phyloP scores from a whole-genome alignment of 2,888 invertebrate genomes.

The Lepidochrysops patricia region DNA sequence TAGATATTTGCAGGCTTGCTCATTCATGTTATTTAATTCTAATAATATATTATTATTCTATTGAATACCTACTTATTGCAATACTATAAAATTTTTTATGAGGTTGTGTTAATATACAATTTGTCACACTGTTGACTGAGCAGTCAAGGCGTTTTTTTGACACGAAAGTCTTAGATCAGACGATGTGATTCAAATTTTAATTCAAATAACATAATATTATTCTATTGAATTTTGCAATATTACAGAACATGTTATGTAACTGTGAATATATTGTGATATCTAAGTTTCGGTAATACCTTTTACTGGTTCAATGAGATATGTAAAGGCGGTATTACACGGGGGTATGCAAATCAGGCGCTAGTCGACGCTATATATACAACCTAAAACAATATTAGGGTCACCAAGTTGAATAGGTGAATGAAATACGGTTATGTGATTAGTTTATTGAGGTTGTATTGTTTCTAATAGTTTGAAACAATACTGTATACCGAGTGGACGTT shows the following conservation, averaged over 20 bases:
- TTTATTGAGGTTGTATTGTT: neutral
- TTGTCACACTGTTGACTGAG: too few species aligned
- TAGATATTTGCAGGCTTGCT: too few species aligned
- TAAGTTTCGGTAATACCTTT: slow-evolving; percentile 18
- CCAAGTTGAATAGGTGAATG: slow-evolving; percentile 17
- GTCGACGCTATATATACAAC: slow-evolving; percentile 49
- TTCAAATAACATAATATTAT: neutral
- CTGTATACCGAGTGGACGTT: too few species aligned
- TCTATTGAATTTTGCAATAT: neutral
- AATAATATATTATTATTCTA: too few species aligned
- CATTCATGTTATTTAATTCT: too few species aligned
- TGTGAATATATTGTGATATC: neutral
- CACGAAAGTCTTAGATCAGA: too few species aligned
- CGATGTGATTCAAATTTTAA: too few species aligned
- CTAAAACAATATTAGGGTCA: slow-evolving; percentile 24
- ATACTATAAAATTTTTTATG: too few species aligned
- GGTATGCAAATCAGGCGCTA: slow-evolving; percentile 64
- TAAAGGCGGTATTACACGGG: slow-evolving; percentile 37
- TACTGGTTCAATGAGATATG: slow-evolving; percentile 37
- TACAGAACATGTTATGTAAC: neutral
- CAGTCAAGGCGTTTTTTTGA: too few species aligned
- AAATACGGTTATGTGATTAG: neutral
- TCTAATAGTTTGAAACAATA: neutral
- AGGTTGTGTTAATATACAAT: too few species aligned
- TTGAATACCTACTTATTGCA: too few species aligned